A percentile compares a stretch with the other conserved stretches of the same genome.
phyloP scores from a whole-genome alignment of 1,140 invertebrate genomes.

The Diploscapter pachys region DNA sequence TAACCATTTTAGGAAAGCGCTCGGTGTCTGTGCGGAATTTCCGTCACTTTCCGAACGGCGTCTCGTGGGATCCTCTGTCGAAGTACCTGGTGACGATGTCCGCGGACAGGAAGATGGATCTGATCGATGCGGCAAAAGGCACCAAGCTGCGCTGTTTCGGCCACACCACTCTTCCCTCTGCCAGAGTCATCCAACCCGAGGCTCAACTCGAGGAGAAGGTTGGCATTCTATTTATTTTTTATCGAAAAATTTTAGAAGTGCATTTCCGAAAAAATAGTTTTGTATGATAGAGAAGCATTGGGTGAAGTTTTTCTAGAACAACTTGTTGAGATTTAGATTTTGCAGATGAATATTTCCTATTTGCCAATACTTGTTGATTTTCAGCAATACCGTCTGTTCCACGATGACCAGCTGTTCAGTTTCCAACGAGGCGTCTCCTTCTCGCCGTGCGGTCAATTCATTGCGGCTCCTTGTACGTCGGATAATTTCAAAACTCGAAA shows the following conservation, averaged over 20 bases:
- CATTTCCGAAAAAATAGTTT: background rate
- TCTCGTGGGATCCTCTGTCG: constrained; percentile 37
- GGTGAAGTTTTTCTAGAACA: background rate
- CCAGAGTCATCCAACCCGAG: background rate
- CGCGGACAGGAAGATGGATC: constrained; percentile 37
- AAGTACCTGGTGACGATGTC: constrained; percentile 42
- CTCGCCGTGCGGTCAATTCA: constrained; percentile 34
- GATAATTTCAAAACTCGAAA: background rate
- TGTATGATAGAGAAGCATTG: background rate
- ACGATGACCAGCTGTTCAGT: constrained; percentile 38
- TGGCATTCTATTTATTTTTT: background rate
- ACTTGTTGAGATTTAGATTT: too few relatives aligned
- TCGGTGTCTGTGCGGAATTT: constrained; percentile 27
- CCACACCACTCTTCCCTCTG: constrained; percentile 4
- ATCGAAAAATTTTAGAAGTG: background rate
- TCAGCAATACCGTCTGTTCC: constrained; percentile 35
- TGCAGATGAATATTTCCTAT: background rate
- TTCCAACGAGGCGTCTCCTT: constrained; percentile 28
- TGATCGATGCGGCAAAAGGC: constrained; percentile 33
- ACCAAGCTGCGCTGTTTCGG: constrained; percentile 18
- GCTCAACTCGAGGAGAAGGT: background rate
- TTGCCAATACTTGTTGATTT: constrained; percentile 7
- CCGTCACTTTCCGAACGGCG: constrained; percentile 37
- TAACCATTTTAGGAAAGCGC: constrained; percentile 34
- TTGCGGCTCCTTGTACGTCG: constrained; percentile 32